Evolutionary conservation across 2,888 invertebrate species (phyloP), one percentile per base, ranked within the genome.

Genomic region (Drosophila diplacantha): DNA sequence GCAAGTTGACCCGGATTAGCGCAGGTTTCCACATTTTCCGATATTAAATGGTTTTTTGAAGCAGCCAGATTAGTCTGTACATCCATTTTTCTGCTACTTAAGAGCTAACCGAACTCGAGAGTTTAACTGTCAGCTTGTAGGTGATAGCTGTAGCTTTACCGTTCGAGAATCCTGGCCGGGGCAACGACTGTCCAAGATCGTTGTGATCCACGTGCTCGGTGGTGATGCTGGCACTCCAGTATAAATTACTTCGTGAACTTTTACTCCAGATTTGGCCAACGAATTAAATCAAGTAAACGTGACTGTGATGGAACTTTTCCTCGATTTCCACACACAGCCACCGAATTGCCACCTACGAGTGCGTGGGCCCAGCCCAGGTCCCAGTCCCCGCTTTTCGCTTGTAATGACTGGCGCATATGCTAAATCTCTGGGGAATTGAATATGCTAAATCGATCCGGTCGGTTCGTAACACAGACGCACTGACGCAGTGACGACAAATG

Each of bases 231-330:
- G 44, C 32, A 50, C 56, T 53, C 24, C 60, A 18, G 76, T 63
- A 80, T 81, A 78, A 78, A 76, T 81, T 81, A 75, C 29, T 29
- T n/a, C 6, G 46, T 76, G 78, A 80, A 81, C 81, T 81, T 80
- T 80, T 81, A 81, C 76, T 78, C 82, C 63, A 81, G 75, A 61
- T 81, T 76, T 62, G 67, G 71, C 47, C 52, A 54, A 57, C 39
- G 69, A 75, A 74, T 81, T 63, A 55, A 79, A 66, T 81, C 74
- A 73, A 80, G 69, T 73, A 80, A 81, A 81, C 81, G 51, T 66
- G 64, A 62, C 52, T 70, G 56, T 77, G 74, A 69, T 62, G 66
- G 76, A 78, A 79, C 79, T 81, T 81, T 81, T 81, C 79, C 72
- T 67, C 58, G 73, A 78, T 81, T 81, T 73, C 81, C 74, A 74